Conservation (phyloP, 2,888 invertebrate genomes). For the Bombyx huttoni region DNA sequence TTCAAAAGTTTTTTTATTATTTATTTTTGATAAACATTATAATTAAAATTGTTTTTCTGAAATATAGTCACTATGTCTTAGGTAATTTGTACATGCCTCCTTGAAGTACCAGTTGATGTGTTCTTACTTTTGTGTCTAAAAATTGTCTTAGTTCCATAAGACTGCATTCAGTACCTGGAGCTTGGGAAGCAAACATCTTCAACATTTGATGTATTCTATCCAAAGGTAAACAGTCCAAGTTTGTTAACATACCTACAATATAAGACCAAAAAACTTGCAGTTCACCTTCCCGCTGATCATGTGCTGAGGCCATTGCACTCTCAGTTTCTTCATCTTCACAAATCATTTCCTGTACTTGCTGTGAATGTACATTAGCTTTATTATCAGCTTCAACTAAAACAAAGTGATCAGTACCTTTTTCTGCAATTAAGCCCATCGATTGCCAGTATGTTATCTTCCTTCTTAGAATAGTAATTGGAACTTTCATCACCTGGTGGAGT, state of each 20-base stretch:
- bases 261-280: conserved; percentile 97
- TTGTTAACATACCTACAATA: conserved; percentile 96
- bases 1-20: conserved; percentile 19
- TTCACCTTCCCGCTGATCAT: conserved; percentile 94
- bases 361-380: conserved; percentile 68
- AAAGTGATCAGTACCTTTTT: conserved; percentile 82
- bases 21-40: conserved; percentile 3
- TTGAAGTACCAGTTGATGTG: conserved; percentile 87
- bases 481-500: conserved; percentile 86
- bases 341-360: conserved; percentile 75
- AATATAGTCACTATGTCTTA: conserved; percentile 77
- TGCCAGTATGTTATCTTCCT: conserved; percentile 95
- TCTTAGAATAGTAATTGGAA: conserved; percentile 87
- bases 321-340: conserved; percentile 93
- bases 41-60: too few species aligned
- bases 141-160: conserved; percentile 90
- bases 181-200: conserved; percentile 96
- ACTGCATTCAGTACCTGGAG: conserved; percentile 90
- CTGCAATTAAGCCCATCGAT: conserved; percentile 88
- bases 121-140: conserved; percentile 92
- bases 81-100: conserved; percentile 92
- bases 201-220: conserved; percentile 97
- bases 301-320: conserved; percentile 94
- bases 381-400: conserved; percentile 73
- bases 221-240: conserved; percentile 90